Percentiles rank a stretch among this genome's conserved stretches.
phyloP scores from a whole-genome alignment of 2,888 invertebrate genomes.

The Aphodius sticticus region DNA sequence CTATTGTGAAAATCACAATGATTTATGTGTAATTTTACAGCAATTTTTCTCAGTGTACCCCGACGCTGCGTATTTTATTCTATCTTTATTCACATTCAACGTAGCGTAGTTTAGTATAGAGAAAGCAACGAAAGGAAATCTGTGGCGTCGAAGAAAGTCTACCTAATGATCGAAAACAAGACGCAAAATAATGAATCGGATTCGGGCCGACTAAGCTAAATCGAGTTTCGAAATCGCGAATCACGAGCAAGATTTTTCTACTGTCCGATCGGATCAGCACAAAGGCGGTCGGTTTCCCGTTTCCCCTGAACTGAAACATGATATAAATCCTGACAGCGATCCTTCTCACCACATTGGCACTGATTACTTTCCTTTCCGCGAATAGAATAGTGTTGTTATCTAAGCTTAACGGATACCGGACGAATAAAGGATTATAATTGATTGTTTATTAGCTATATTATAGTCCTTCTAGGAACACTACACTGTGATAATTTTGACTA shows the following conservation, averaged over 20 bases:
- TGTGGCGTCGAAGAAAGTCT: not conserved
- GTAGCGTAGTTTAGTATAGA: too few relatives aligned
- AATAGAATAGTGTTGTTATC: not conserved
- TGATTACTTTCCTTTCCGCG: slow-evolving; percentile 8
- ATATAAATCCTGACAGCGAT: slow-evolving; percentile 12
- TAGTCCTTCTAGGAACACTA: too few relatives aligned
- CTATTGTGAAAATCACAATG: too few relatives aligned
- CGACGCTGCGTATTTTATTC: too few relatives aligned
- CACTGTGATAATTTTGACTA: too few relatives aligned
- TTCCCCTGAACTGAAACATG: not conserved
- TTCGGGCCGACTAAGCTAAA: slow-evolving; percentile 13
- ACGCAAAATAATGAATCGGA: slow-evolving; percentile 17
- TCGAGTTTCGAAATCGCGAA: slow-evolving; percentile 19
- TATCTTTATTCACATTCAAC: too few relatives aligned
- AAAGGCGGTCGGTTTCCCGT: slow-evolving; percentile 6
- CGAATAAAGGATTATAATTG: too few relatives aligned
- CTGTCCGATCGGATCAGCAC: slow-evolving; percentile 24
- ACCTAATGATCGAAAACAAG: not conserved
- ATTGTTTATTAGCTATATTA: too few relatives aligned
- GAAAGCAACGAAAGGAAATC: not conserved
- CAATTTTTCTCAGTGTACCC: too few relatives aligned
- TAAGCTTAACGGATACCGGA: too few relatives aligned
- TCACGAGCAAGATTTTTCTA: slow-evolving; percentile 22
- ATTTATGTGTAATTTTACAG: too few relatives aligned
- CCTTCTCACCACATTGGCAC: not conserved